Percentiles rank a stretch among this genome's conserved stretches.
These are phyloP conservation scores for Vulpes ferrilata DNA, from an alignment of 2,113 vertebrate species.

Conservation along the genomic window DNA sequence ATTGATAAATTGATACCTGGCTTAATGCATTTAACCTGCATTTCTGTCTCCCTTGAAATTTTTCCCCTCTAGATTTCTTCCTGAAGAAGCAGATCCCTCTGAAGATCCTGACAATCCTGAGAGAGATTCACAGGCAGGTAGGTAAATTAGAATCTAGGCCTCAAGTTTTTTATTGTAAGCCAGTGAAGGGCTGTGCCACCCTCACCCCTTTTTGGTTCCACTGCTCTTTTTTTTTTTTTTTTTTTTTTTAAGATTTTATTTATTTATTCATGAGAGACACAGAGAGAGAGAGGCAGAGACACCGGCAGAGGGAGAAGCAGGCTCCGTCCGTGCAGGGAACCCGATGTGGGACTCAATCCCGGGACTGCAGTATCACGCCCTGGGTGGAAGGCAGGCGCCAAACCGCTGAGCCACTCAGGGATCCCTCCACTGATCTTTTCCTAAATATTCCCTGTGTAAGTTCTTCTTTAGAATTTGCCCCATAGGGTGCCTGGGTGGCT, in stretches of 20 bases:
- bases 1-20: background rate
- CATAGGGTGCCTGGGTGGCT: background rate
- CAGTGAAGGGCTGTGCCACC: background rate
- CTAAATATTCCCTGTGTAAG: background rate
- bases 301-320: no score
- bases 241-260: no score
- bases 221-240: background rate
- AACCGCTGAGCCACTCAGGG: no score
- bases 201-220: background rate
- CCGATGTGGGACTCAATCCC: no score
- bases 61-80: constrained; percentile 76
- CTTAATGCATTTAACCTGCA: background rate
- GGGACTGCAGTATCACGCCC: no score
- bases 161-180: background rate
- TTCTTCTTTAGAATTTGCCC: background rate
- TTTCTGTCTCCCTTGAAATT: background rate
- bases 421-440: background rate
- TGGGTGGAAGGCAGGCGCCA: no score
- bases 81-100: constrained; percentile 69
- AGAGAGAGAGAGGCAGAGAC: no score
- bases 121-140: constrained; percentile 63
- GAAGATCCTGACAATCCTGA: constrained; percentile 63
- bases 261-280: no score
- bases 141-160: background rate
- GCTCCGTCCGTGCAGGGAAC: no score